phyloP scores from a whole-genome alignment of 2,113 vertebrate species.

The Pedetes capensis region DNA sequence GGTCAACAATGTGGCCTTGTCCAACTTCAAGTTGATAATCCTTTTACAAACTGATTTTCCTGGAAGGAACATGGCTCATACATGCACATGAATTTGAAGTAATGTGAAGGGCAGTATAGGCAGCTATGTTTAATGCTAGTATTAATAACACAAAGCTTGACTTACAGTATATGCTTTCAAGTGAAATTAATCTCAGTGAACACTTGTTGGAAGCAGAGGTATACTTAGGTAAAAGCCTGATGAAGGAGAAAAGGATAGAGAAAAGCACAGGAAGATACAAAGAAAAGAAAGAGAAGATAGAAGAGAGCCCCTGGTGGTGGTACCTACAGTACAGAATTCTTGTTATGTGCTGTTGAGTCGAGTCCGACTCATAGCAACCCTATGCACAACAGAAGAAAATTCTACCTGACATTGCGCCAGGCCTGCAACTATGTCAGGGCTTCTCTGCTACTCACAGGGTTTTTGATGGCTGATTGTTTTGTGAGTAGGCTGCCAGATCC shows the following conservation, averaged over 20 bases:
- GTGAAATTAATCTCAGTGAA: neutral
- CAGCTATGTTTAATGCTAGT: neutral
- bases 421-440: no score
- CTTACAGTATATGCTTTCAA: neutral
- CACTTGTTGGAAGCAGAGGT: neutral
- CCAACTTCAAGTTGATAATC: neutral
- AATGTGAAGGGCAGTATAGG: neutral
- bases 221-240: neutral
- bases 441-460: no score
- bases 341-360: no score
- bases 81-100: neutral
- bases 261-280: neutral
- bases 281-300: neutral
- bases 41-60: neutral
- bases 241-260: neutral
- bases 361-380: no score
- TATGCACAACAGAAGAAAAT: no score
- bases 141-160: neutral
- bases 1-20: neutral
- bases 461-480: no score
- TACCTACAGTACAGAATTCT: neutral
- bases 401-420: no score
- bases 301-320: neutral
- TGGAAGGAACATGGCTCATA: neutral
- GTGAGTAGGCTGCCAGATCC: no score